phyloP scores from a whole-genome alignment of 1,140 invertebrate species.

The Lamellibrachia luymesi region DNA sequence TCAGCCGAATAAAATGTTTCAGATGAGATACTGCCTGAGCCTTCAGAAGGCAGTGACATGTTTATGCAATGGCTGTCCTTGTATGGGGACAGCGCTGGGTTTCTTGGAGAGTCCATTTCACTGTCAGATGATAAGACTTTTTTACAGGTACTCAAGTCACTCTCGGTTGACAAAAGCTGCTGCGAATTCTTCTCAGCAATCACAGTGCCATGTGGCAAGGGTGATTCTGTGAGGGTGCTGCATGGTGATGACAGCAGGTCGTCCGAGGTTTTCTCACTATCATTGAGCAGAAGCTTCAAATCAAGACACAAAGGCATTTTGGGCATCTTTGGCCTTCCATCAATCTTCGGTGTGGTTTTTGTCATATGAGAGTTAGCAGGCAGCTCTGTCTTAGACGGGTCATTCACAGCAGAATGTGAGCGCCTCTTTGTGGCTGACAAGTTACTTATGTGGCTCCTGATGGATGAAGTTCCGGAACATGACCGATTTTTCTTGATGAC shows the following conservation, averaged over 20 bases:
- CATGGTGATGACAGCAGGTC: background rate
- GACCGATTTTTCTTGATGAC: background rate
- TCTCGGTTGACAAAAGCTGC: no score
- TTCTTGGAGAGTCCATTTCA: background rate
- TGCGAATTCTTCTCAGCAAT: background rate
- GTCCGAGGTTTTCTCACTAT: background rate
- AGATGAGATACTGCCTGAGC: background rate
- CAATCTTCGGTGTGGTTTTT: background rate
- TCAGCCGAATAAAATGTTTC: background rate
- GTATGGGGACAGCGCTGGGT: background rate
- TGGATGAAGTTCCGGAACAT: background rate
- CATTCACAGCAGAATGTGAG: background rate
- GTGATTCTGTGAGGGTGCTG: background rate
- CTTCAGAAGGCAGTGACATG: background rate
- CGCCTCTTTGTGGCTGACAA: background rate
- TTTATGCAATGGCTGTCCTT: background rate
- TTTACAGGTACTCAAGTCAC: no score
- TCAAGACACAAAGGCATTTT: background rate
- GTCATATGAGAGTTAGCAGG: background rate
- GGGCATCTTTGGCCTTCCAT: background rate
- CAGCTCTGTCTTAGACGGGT: background rate
- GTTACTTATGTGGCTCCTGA: background rate
- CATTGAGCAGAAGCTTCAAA: background rate
- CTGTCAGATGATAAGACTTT: no score
- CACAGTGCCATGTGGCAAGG: background rate